Conservation (phyloP, 2,797 vertebrate species). For the Notolepis coatsorum region DNA sequence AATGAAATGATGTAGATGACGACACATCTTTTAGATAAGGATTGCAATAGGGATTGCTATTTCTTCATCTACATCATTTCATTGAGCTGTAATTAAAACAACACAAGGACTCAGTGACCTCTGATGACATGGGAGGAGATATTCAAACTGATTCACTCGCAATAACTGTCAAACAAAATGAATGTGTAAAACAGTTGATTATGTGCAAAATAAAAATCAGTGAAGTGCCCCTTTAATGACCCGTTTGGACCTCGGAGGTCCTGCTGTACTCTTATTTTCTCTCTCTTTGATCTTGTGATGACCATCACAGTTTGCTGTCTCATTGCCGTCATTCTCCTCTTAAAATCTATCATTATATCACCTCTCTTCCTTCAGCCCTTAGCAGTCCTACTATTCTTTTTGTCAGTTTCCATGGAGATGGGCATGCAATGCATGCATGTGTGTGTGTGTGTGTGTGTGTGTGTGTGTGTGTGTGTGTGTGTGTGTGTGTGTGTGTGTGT, state of each 20-base stretch:
- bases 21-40: too few species aligned
- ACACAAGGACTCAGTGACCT: too few species aligned
- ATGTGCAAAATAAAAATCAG: too few species aligned
- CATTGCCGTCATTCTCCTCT: neutral
- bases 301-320: slow-evolving; percentile 23
- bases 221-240: too few species aligned
- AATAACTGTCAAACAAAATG: too few species aligned
- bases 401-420: slow-evolving; percentile 81
- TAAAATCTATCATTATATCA: slow-evolving; percentile 29
- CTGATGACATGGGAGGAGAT: too few species aligned
- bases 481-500: slow-evolving; percentile 19
- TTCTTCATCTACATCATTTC: too few species aligned
- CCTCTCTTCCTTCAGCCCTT: slow-evolving; percentile 47
- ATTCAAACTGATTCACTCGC: too few species aligned
- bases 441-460: slow-evolving; percentile 23
- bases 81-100: too few species aligned
- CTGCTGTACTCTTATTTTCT: neutral
- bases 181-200: too few species aligned
- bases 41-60: too few species aligned
- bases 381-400: slow-evolving; percentile 59
- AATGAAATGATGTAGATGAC: too few species aligned
- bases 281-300: slow-evolving; percentile 22
- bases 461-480: slow-evolving; percentile 8
- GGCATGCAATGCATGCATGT: slow-evolving; percentile 29
- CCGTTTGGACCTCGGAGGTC: neutral